A percentile compares a stretch with the other conserved stretches of the same genome.
Evolutionary conservation across 2,888 invertebrate genomes (phyloP).

Genomic region (Drosophila vallismaia): DNA sequence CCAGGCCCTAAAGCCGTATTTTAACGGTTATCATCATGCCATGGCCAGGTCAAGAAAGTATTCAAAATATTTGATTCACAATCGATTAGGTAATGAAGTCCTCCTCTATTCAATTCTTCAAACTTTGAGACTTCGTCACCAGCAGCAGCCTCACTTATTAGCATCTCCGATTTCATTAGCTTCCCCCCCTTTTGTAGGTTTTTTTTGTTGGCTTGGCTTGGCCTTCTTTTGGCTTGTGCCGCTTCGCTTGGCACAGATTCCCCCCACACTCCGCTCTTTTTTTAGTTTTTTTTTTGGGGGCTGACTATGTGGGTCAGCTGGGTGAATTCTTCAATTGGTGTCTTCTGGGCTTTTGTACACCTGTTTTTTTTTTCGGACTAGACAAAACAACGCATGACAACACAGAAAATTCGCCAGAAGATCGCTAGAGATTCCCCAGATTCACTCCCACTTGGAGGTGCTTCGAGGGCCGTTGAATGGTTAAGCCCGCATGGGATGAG

Average conservation of each 20-base stretch:
- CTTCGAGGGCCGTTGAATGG: slow-evolving; percentile 59
- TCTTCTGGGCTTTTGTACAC: slow-evolving; percentile 21
- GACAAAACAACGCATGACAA: slow-evolving; percentile 35
- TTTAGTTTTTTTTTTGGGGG: slow-evolving; percentile 20
- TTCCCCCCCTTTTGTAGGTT: slow-evolving; percentile 11
- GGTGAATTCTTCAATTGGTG: slow-evolving; percentile 21
- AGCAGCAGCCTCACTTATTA: slow-evolving; percentile 35
- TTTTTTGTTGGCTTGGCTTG: slow-evolving; percentile 14
- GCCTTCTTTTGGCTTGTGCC: slow-evolving; percentile 60
- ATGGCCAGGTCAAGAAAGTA: neutral
- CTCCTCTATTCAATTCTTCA: slow-evolving; percentile 5
- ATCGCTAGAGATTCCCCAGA: slow-evolving; percentile 19
- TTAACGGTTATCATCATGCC: neutral
- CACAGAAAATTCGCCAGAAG: slow-evolving; percentile 29
- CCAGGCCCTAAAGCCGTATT: slow-evolving; percentile 10
- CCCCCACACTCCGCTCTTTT: neutral
- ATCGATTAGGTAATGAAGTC: slow-evolving; percentile 31
- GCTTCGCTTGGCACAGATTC: slow-evolving; percentile 56
- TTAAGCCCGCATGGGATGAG: slow-evolving; percentile 23
- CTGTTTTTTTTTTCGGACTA: slow-evolving; percentile 21
- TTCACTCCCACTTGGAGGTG: slow-evolving; percentile 18
- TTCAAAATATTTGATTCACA: slow-evolving; percentile 2
- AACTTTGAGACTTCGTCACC: slow-evolving; percentile 11
- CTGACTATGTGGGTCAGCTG: slow-evolving; percentile 39
- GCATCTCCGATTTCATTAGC: slow-evolving; percentile 47